These are phyloP conservation scores for Catharus minimus DNA, from an alignment of 2,113 vertebrate genomes.

Conservation along the genomic window DNA sequence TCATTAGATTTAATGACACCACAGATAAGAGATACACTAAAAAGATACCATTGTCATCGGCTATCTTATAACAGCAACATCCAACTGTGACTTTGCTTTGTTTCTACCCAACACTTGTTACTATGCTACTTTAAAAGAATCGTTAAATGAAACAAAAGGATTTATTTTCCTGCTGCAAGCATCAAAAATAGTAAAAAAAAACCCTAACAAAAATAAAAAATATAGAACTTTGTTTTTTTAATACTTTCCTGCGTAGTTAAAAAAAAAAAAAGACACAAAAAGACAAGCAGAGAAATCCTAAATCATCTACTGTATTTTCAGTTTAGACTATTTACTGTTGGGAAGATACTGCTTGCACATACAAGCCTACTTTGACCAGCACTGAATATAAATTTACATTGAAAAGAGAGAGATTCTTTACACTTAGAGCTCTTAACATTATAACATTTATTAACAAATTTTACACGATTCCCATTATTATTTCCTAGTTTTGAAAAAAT, in stretches of 20 bases:
- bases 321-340: background rate
- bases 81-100: constrained; percentile 42
- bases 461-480: background rate
- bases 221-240: background rate
- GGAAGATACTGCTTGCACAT: background rate
- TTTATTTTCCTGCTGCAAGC: background rate
- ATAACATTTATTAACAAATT: background rate
- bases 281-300: background rate
- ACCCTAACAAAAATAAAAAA: background rate
- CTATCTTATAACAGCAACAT: constrained; percentile 53
- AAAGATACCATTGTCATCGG: constrained; percentile 63
- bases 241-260: background rate
- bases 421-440: background rate
- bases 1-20: constrained; percentile 62
- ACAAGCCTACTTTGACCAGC: background rate
- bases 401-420: background rate
- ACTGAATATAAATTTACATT: background rate
- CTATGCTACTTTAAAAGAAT: background rate
- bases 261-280: background rate
- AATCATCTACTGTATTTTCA: background rate
- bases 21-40: constrained; percentile 60
- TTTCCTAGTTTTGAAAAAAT: background rate
- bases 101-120: constrained; percentile 7
- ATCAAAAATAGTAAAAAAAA: background rate
- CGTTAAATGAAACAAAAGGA: constrained; percentile 6